Base-by-base conservation (phyloP, 1,140 invertebrate species). In the Dysdera silvatica region DNA sequence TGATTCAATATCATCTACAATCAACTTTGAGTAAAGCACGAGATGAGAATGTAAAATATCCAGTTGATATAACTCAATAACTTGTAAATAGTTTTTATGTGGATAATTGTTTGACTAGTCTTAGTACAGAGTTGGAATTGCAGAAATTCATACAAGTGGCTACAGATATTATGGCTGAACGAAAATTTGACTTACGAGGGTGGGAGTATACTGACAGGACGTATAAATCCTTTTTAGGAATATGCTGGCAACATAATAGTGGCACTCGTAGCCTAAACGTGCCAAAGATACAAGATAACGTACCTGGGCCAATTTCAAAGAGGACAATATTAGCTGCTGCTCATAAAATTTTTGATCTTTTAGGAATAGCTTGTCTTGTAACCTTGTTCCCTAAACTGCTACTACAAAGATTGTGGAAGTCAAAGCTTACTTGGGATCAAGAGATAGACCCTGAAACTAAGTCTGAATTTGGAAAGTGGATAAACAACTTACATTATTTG, bases 311-410 rank as follows among this genome's bases (percentile, higher is more conserved):
- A 24, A 51, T 49, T 41, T 37, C 59, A 31, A 61, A 43, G 16
- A 52, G 20, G 40, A 28, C 18, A 24, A 45, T 61, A 32, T 43
- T 61, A 33, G n/a, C 31, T 28, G 20, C 33, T 45, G 6, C 4
- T 10, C 48, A 52, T 14, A 29, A 37, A 45, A 18, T 67, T 20
- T 67, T 60, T 55, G 53, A 67, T 60, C 28, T 37, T 26, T 16
- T 67, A 2, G 61, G 61, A 4, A 32, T 67, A 35, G 43, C 41
- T 23, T 20, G 40, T 33, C 61, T 49, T 20, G 24, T 66, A 12
- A 31, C 28, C 8, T 16, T 64, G 2, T 12, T 23, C 5, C 12
- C 32, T n/a, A 65, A 48, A 20, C 2, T 57, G 18, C 14, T 54
- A 31, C 14, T 52, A 37, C 48, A 51, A 23, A 18, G 2, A 0